These are phyloP conservation scores for Phymatocera aterrima DNA, from an alignment of 2,888 invertebrate species.

Conservation along the genomic window DNA sequence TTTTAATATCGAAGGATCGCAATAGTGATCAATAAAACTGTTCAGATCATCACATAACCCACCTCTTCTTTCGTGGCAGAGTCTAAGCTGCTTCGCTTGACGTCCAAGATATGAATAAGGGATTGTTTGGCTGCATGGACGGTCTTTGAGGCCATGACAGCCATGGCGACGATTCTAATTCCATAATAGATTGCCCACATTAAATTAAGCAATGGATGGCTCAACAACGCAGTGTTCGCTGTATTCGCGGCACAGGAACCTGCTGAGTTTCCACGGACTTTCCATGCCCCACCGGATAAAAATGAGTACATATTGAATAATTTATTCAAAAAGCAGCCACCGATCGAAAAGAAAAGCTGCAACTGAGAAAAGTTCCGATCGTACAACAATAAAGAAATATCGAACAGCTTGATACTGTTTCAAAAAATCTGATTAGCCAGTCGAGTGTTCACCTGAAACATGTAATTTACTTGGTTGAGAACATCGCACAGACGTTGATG, in stretches of 20 bases:
- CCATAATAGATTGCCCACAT: constrained; percentile 36
- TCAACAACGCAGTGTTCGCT: background rate
- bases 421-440: background rate
- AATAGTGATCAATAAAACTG: background rate
- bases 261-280: background rate
- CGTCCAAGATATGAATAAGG: constrained; percentile 13
- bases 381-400: background rate
- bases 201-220: constrained; percentile 17
- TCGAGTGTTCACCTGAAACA: constrained; percentile 27
- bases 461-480: constrained; percentile 18
- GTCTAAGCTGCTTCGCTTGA: constrained; percentile 5
- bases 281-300: constrained; percentile 18
- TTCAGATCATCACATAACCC: background rate
- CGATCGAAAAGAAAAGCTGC: constrained; percentile 13
- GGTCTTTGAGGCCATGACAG: constrained; percentile 30
- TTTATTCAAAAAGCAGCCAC: constrained; percentile 23
- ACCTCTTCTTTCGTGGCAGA: constrained; percentile 40
- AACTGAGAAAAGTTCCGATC: background rate
- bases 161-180: constrained; percentile 27
- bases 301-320: constrained; percentile 33
- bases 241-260: background rate
- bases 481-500: constrained; percentile 37
- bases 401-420: background rate
- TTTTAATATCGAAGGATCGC: background rate
- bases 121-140: constrained; percentile 1